Base-by-base conservation (phyloP, 1,140 invertebrate species). In the Hycleus phaleratus region DNA sequence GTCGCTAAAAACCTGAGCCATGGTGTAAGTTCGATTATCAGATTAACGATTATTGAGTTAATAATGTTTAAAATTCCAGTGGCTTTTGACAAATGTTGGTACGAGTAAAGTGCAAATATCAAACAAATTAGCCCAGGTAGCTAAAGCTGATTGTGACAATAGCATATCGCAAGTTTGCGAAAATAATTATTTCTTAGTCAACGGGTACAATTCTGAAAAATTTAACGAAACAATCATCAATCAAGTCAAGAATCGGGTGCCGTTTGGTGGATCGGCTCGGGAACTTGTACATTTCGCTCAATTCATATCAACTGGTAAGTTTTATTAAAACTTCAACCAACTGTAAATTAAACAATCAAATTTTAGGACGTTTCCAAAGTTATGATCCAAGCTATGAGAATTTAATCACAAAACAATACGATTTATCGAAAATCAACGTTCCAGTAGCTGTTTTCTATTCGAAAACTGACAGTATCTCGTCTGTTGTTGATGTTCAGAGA, bases 211-310 rank as follows among this genome's bases (percentile, higher is more conserved):
- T 18, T 63, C 62, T 9, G 43, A 43, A 18, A 11, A 63, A 6
- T 25, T 58, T 24, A 63, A 63, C 45, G 45, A 46, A 47, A 59
- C 11, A 32, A 52, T 24, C 49, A 55, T 38, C 40, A 79, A 4
- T 67, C 73, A 32, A 32, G 32, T 32, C 2, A 3, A 32, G 4
- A 7, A 7, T 7, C 81, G 85, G 62, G 75, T 75, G 25, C 84
- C 84, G 4, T 77, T 81, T 18, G 83, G 83, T 8, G 79, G 84
- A 3, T 85, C 83, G 3, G 78, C 77, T 1, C 72, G 77, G 57
- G 82, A 83, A 65, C 61, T 88, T 3, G 65, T 82, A 9, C 78
- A 80, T 62, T 80, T 73, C 51, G 76, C 75, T 9, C 79, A 80
- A 61, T 61, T 70, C 38, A 69, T 72, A 24, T 70, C 70, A 18